Evolutionary conservation across 2,888 invertebrate species (phyloP).

Genomic region (Nemotelus pantherinus): DNA sequence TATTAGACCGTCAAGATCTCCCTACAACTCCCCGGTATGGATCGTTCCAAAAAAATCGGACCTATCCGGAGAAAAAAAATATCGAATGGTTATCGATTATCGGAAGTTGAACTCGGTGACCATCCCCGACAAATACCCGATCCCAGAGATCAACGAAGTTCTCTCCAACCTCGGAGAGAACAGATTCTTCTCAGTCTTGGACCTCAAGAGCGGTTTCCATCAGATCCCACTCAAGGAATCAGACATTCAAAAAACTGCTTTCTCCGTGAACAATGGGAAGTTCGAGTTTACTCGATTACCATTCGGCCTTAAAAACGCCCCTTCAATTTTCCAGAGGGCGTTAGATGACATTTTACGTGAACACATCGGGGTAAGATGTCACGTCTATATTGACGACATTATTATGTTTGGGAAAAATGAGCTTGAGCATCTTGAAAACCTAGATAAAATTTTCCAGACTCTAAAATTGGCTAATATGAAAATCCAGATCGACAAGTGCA

Average conservation of each 20-base stretch:
- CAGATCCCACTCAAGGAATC: conserved; percentile 19
- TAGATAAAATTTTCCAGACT: background rate
- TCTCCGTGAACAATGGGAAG: conserved; percentile 34
- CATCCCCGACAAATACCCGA: background rate
- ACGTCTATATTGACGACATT: conserved; percentile 9
- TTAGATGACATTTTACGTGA: conserved; percentile 4
- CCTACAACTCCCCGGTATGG: conserved; percentile 10
- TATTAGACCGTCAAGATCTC: conserved; percentile 23
- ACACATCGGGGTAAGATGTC: conserved; percentile 23
- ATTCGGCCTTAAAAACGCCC: background rate
- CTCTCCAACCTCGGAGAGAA: background rate
- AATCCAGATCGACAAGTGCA: too few relatives aligned
- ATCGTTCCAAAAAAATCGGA: conserved; percentile 19
- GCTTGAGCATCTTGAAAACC: background rate
- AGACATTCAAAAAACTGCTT: conserved; percentile 33
- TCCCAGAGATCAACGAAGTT: background rate
- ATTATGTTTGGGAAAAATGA: background rate
- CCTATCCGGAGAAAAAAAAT: conserved; percentile 41
- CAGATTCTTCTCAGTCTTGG: background rate
- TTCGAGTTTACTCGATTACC: conserved; percentile 8
- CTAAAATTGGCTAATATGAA: conserved; percentile 2
- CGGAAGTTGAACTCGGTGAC: conserved; percentile 9
- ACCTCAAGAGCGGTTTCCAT: conserved; percentile 27
- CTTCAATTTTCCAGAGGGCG: background rate
- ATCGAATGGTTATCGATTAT: conserved; percentile 8